Evolutionary conservation across 2,888 invertebrate genomes (phyloP).

Genomic region (Eupithecia vulgata): DNA sequence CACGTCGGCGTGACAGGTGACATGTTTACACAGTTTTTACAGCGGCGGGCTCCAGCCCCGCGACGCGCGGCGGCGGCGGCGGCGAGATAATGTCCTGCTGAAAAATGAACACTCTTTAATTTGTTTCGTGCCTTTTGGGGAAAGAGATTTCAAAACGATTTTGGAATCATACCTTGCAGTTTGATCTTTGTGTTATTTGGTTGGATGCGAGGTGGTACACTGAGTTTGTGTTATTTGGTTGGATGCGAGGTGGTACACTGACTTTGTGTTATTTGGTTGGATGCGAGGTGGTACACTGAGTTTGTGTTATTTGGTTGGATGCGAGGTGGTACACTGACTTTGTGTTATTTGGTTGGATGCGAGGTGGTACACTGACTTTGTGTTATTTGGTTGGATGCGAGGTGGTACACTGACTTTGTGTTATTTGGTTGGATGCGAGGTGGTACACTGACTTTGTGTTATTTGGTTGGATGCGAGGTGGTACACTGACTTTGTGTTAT

Average conservation of each 20-base stretch:
- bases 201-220: not conserved
- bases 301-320: not conserved
- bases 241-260: not conserved
- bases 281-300: not conserved
- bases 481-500: not conserved
- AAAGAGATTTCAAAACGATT: conserved; percentile 26
- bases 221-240: not conserved
- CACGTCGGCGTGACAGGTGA: conserved; percentile 48
- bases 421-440: not conserved
- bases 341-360: not conserved
- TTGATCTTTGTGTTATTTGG: not conserved
- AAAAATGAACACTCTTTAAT: conserved; percentile 48
- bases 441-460: not conserved
- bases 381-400: not conserved
- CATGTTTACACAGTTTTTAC: conserved; percentile 51
- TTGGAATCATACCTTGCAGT: conserved; percentile 3
- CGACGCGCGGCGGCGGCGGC: too few species aligned
- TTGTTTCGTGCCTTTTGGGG: conserved; percentile 31
- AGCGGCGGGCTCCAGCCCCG: conserved; percentile 37
- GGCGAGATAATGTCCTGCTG: conserved; percentile 48
- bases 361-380: not conserved
- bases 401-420: not conserved
- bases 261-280: not conserved
- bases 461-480: not conserved
- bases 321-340: not conserved